Evolutionary conservation across 2,797 vertebrate genomes (phyloP).

Genomic region (Carapus acus): DNA sequence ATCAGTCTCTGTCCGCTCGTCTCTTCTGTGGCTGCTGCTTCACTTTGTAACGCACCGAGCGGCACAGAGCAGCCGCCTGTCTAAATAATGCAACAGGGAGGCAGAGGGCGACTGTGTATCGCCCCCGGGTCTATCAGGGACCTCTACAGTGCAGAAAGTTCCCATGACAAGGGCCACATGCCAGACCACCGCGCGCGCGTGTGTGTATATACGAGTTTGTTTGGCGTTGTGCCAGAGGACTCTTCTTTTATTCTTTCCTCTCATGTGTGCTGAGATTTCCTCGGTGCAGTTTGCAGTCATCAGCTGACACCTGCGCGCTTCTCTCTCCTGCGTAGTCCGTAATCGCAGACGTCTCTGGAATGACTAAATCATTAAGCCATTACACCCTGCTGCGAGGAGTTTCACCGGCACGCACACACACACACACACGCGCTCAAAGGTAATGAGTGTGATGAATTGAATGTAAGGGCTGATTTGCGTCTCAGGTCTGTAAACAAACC

Average conservation of each 20-base stretch:
- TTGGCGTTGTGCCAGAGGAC: too few relatives aligned
- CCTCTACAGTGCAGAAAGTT: too few relatives aligned
- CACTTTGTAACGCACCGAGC: constrained; percentile 33
- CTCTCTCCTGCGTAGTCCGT: constrained; percentile 15
- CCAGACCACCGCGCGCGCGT: constrained; percentile 47
- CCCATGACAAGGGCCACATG: constrained; percentile 21
- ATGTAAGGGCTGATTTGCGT: constrained; percentile 31
- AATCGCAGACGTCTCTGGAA: constrained; percentile 33
- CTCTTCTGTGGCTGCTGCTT: constrained; percentile 30
- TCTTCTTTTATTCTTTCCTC: too few relatives aligned
- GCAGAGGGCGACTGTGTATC: constrained; percentile 28
- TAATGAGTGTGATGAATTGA: constrained; percentile 48
- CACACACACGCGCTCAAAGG: constrained; percentile 28
- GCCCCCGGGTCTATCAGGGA: constrained; percentile 52
- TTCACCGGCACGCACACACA: constrained; percentile 32
- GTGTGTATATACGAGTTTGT: too few relatives aligned
- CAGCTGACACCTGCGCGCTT: constrained; percentile 12
- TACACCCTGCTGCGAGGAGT: constrained; percentile 23
- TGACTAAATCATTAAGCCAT: constrained; percentile 36
- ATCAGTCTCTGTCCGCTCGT: constrained; percentile 17
- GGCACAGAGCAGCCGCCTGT: constrained; percentile 26
- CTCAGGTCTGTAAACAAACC: constrained; percentile 27
- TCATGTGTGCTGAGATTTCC: too few relatives aligned
- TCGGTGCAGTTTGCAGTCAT: neutral
- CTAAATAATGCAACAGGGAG: constrained; percentile 68